Conservation (phyloP, 2,797 vertebrate genomes). For the Siniperca undulata region DNA sequence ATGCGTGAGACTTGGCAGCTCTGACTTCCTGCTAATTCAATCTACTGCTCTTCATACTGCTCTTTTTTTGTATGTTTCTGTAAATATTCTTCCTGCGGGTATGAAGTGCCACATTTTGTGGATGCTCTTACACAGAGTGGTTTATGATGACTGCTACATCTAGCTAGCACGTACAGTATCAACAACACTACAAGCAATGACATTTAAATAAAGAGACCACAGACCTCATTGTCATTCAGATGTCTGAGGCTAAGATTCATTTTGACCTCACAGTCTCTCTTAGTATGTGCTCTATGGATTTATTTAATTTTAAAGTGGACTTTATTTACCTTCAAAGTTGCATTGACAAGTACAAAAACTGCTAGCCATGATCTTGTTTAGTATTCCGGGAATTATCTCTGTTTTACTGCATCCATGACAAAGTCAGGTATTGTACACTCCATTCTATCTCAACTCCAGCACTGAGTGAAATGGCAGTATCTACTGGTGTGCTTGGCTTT, state of each 20-base stretch:
- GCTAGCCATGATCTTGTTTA: not conserved
- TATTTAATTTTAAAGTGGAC: not conserved
- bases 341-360: not conserved
- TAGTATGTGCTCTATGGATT: not conserved
- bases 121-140: constrained; percentile 15
- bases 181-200: not conserved
- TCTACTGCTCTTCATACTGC: not conserved
- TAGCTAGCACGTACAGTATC: not conserved
- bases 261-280: not conserved
- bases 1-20: no score
- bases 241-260: not conserved
- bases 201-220: not conserved
- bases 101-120: not conserved
- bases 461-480: not conserved
- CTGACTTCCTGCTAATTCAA: constrained; percentile 7
- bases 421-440: not conserved
- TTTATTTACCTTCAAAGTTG: not conserved
- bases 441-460: not conserved
- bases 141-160: constrained; percentile 11
- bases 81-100: constrained; percentile 14
- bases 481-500: not conserved
- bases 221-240: not conserved
- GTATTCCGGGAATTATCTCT: not conserved
- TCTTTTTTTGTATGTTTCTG: not conserved
- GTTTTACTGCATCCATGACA: not conserved